These are phyloP conservation scores for Lepidurus arcticus DNA, from an alignment of 1,140 invertebrate species.

Conservation along the genomic window DNA sequence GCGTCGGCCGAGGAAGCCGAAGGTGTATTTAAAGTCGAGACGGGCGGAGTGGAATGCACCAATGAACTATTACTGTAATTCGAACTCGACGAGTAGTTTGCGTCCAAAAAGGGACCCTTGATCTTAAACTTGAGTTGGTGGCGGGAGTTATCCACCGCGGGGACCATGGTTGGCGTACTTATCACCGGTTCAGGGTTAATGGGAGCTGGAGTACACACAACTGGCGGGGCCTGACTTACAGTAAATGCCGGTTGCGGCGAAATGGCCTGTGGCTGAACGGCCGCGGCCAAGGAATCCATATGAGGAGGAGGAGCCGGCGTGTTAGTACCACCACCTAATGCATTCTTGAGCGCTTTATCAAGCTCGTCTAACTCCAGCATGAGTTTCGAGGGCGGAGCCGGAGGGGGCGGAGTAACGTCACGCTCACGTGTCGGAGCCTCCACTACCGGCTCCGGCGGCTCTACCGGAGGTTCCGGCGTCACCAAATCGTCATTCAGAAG, in stretches of 20 bases:
- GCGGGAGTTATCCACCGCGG: slow-evolving; percentile 47
- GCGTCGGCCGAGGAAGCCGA: slow-evolving; percentile 56
- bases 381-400: slow-evolving; percentile 52
- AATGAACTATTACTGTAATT: slow-evolving; percentile 6
- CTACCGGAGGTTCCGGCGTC: not conserved
- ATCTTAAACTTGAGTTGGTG: slow-evolving; percentile 86
- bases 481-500: not conserved
- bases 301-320: slow-evolving; percentile 46
- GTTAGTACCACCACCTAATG: slow-evolving; percentile 49
- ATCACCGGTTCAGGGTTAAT: not conserved
- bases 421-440: slow-evolving; percentile 22
- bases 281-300: slow-evolving; percentile 39
- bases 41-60: slow-evolving; percentile 46
- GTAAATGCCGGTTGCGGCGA: slow-evolving; percentile 18
- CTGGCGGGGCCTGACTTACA: not conserved
- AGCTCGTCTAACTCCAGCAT: slow-evolving; percentile 66
- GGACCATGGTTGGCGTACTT: slow-evolving; percentile 12
- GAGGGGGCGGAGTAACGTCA: slow-evolving; percentile 33
- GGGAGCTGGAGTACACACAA: not conserved
- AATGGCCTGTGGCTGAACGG: not conserved
- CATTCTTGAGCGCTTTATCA: slow-evolving; percentile 65
- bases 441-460: slow-evolving; percentile 43
- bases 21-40: slow-evolving; percentile 44
- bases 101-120: slow-evolving; percentile 75
- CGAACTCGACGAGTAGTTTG: slow-evolving; percentile 54